Evolutionary conservation across 2,797 vertebrate genomes (phyloP).

Genomic region (Macroramphosus scolopax): DNA sequence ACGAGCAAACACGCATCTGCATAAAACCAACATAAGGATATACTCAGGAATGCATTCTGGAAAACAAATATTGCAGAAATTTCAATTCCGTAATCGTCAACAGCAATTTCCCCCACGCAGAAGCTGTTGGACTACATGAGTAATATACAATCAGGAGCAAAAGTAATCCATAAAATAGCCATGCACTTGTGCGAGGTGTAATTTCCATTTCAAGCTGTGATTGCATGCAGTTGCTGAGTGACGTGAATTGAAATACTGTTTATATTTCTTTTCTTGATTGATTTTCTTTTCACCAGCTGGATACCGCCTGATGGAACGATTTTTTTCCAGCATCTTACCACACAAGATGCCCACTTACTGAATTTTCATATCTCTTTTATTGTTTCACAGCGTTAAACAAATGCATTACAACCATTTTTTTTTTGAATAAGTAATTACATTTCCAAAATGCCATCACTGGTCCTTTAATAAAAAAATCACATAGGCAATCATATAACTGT

Average conservation of each 20-base stretch:
- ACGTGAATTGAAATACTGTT: slow-evolving; percentile 66
- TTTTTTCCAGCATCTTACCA: slow-evolving; percentile 19
- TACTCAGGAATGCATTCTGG: slow-evolving; percentile 21
- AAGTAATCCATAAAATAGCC: slow-evolving; percentile 69
- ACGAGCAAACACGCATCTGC: not conserved
- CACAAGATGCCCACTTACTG: slow-evolving; percentile 2
- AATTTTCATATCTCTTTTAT: not conserved
- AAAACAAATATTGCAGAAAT: slow-evolving; percentile 25
- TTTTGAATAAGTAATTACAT: slow-evolving; percentile 5
- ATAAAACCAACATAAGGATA: slow-evolving; percentile 17
- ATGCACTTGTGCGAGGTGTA: slow-evolving; percentile 60
- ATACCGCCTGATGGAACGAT: slow-evolving; percentile 25
- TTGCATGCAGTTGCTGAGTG: slow-evolving; percentile 62
- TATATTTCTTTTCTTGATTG: slow-evolving; percentile 49
- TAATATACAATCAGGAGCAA: slow-evolving; percentile 70
- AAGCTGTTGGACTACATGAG: slow-evolving; percentile 53
- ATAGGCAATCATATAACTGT: slow-evolving; percentile 30
- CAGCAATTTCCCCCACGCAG: slow-evolving; percentile 45
- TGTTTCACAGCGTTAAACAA: too few relatives aligned
- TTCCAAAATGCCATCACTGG: slow-evolving; percentile 25
- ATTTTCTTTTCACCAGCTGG: slow-evolving; percentile 39
- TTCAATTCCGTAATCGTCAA: slow-evolving; percentile 55
- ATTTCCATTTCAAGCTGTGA: slow-evolving; percentile 77
- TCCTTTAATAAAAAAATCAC: slow-evolving; percentile 34
- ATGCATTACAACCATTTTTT: not conserved